phyloP scores from a whole-genome alignment of 1,140 invertebrate genomes.

The Oreohelix idahoensis region DNA sequence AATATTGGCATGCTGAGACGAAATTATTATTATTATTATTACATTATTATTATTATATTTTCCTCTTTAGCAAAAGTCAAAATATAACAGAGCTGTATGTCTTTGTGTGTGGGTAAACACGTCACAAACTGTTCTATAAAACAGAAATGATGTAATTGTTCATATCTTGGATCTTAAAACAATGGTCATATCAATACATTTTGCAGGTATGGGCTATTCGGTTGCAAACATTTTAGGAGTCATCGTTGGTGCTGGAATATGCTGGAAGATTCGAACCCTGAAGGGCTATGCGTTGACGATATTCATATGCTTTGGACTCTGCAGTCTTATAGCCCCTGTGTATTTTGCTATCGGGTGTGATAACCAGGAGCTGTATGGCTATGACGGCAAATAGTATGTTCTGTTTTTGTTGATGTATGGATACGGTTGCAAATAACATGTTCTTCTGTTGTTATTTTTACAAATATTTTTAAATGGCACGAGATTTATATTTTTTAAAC shows the following conservation, averaged over 20 bases:
- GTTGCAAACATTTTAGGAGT: not conserved
- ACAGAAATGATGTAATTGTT: too few relatives aligned
- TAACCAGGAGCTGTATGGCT: not conserved
- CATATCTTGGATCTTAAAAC: too few relatives aligned
- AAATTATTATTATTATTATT: too few relatives aligned
- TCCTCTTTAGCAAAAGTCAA: too few relatives aligned
- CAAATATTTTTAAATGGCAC: not conserved
- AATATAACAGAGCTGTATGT: too few relatives aligned
- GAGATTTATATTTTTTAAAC: too few relatives aligned
- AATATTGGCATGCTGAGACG: too few relatives aligned
- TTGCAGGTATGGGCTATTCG: not conserved
- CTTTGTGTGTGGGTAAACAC: too few relatives aligned
- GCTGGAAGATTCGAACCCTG: conserved; percentile 1
- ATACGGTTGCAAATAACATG: too few relatives aligned
- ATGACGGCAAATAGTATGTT: not conserved
- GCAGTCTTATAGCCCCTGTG: not conserved
- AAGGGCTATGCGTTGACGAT: not conserved
- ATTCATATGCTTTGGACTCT: not conserved
- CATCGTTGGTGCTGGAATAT: not conserved
- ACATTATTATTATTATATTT: too few relatives aligned
- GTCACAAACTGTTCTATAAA: too few relatives aligned
- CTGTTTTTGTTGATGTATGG: not conserved
- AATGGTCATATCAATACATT: too few relatives aligned
- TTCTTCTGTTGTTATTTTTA: not conserved
- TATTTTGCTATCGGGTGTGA: not conserved